These are phyloP conservation scores for Bactericera cockerelli DNA, from an alignment of 1,140 invertebrate species.

Conservation along the genomic window DNA sequence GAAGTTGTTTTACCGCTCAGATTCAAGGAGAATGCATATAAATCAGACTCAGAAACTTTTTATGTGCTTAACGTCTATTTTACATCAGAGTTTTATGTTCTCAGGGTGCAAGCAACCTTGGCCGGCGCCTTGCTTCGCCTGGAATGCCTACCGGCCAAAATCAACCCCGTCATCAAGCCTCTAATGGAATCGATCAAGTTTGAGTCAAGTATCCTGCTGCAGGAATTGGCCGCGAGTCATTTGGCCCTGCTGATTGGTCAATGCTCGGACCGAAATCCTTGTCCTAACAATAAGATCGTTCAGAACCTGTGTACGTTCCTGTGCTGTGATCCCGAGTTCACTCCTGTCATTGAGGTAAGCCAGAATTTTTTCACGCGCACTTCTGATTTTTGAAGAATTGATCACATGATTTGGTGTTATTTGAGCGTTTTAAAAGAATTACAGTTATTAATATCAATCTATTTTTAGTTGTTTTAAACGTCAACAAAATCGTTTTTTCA, in stretches of 20 bases:
- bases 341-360: constrained; percentile 37
- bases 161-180: constrained; percentile 86
- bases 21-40: too few species aligned
- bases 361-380: too few species aligned
- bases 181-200: constrained; percentile 90
- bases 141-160: constrained; percentile 59
- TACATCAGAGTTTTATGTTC: constrained; percentile 20
- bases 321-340: constrained; percentile 64
- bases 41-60: too few species aligned
- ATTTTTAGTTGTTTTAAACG: too few species aligned
- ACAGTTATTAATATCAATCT: too few species aligned
- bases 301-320: constrained; percentile 77
- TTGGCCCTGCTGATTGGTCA: constrained; percentile 62
- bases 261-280: constrained; percentile 51
- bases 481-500: too few species aligned
- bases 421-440: too few species aligned
- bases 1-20: too few species aligned
- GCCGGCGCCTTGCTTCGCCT: constrained; percentile 67
- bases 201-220: constrained; percentile 64
- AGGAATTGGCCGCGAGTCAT: constrained; percentile 54
- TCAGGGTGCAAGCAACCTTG: constrained; percentile 60
- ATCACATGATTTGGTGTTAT: too few species aligned
- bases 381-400: too few species aligned
- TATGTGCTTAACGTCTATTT: too few species aligned
- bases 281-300: constrained; percentile 75